These are phyloP conservation scores for Callaeas wilsoni DNA, from an alignment of 2,113 vertebrate species.

Conservation along the genomic window DNA sequence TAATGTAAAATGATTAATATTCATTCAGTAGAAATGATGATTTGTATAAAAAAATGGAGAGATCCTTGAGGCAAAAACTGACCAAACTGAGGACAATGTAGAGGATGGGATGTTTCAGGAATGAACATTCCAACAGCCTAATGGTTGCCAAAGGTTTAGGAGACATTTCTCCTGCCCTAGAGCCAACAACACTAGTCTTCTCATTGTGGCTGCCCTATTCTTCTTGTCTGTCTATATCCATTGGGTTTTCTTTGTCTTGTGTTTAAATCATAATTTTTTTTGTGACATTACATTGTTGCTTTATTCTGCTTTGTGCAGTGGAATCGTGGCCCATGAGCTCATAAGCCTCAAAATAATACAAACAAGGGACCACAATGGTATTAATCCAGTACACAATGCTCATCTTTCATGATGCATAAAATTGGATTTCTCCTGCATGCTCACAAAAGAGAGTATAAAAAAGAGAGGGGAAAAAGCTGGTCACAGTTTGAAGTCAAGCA, in stretches of 20 bases:
- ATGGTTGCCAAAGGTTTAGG: slow-evolving; percentile 1
- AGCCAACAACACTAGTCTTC: neutral
- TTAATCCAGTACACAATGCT: neutral
- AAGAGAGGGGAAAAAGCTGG: neutral
- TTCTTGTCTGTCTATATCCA: neutral
- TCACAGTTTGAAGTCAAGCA: neutral
- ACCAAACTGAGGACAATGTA: neutral
- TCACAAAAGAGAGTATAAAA: neutral
- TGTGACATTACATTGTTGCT: neutral
- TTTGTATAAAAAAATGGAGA: neutral
- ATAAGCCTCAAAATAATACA: neutral
- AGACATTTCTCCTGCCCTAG: neutral
- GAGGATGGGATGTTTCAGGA: neutral
- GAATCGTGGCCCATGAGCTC: neutral
- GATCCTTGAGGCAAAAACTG: neutral
- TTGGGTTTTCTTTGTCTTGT: neutral
- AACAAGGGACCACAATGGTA: neutral
- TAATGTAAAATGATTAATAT: neutral
- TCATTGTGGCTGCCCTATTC: neutral
- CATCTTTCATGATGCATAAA: neutral
- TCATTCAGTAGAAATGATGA: neutral
- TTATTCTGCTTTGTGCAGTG: neutral
- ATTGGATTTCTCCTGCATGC: neutral
- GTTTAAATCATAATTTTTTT: neutral
- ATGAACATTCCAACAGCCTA: neutral